These are phyloP conservation scores for Engraulis encrasicolus DNA, from an alignment of 2,113 vertebrate species.

Conservation along the genomic window DNA sequence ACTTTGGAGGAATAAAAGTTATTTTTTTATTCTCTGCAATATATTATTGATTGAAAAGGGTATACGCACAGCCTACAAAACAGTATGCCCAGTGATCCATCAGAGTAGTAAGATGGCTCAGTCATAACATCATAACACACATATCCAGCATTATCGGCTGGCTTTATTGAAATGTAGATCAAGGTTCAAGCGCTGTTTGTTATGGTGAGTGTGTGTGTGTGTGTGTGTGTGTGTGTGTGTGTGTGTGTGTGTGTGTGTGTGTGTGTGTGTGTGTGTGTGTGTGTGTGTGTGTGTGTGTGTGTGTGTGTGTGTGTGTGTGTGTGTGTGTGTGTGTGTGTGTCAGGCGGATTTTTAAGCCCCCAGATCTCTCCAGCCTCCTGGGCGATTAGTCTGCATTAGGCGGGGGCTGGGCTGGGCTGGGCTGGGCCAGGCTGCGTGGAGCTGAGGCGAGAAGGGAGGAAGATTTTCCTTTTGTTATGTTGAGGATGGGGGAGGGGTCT, in stretches of 20 bases:
- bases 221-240: neutral
- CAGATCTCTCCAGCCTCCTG: slow-evolving; percentile 28
- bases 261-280: neutral
- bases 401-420: slow-evolving; percentile 35
- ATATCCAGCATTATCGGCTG: neutral
- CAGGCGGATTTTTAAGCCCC: slow-evolving; percentile 27
- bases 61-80: neutral
- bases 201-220: neutral
- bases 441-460: slow-evolving; percentile 27
- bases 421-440: too few relatives aligned
- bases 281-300: neutral
- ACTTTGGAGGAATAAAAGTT: neutral
- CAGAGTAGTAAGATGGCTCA: too few relatives aligned
- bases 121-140: neutral
- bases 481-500: slow-evolving; percentile 49
- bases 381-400: slow-evolving; percentile 36
- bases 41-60: neutral
- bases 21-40: neutral
- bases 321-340: slow-evolving; percentile 5
- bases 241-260: neutral
- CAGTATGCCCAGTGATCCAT: too few relatives aligned
- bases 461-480: slow-evolving; percentile 55
- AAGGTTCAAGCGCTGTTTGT: neutral
- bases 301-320: neutral
- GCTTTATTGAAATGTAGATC: neutral